Evolutionary conservation across 2,797 vertebrate species (phyloP), one percentile per base, ranked within the genome.

Genomic region (Anolis apletophallus): DNA sequence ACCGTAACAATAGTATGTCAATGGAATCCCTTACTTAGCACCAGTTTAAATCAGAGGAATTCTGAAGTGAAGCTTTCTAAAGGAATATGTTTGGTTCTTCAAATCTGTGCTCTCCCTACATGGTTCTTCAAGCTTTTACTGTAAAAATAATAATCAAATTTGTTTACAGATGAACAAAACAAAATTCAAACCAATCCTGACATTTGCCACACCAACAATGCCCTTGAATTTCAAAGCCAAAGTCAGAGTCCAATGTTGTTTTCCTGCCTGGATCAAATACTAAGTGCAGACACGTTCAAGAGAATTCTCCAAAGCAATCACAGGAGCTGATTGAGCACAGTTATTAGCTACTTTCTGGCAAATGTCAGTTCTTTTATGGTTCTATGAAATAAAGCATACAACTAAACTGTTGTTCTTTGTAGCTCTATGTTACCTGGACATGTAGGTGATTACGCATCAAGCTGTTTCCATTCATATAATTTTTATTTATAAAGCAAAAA

Each of bases 311-410:
- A 72, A n/a, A n/a, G 34, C 71, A 52, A 76, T 71, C 87, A 88
- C 32, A 92, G 90, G 85, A 89, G 50, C 85, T 74, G 78, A 87
- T 88, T 93, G 84, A 88, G 61, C 88, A 88, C 23, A 76, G 86
- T 59, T 84, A 80, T 64, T 85, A 94, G 79, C 90, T 91, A 92
- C 83, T 83, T 94, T 88, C 88, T 92, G 72, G 68, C 89, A 81
- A 8, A 68, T 57, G 80, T 61, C 92, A 93, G 78, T 89, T 91
- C 86, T 94, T 93, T 91, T 94, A 91, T 89, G 91, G 93, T 92
- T 93, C 88, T 83, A 87, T 91, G 82, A 85, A 94, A 92, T 91
- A 90, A 93, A 91, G 92, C 59, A 46, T 74, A 88, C 52, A 92
- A 55, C 80, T 86, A 90, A 93, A 86, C 81, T 91, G 91, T 86